phyloP scores from a whole-genome alignment of 92 coral and sea anemone genomes.

The Actinostola sp. region DNA sequence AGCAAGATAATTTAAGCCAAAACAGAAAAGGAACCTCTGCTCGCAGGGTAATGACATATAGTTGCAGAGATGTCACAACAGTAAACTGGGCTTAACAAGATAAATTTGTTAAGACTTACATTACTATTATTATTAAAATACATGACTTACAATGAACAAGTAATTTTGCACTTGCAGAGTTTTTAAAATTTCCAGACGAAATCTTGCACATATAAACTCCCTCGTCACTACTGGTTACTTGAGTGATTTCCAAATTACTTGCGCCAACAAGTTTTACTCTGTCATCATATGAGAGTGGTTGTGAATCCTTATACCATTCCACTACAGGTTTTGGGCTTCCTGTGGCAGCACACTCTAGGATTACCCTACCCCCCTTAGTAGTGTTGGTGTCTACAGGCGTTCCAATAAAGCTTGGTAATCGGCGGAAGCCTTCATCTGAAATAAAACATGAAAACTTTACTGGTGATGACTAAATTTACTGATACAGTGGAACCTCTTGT shows the following conservation, averaged over 20 bases:
- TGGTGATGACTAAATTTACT: no score
- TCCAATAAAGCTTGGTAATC: constrained; percentile 43
- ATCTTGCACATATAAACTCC: constrained; percentile 82
- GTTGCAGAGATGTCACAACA: no score
- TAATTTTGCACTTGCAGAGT: constrained; percentile 44
- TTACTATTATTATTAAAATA: not conserved
- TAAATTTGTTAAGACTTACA: not conserved
- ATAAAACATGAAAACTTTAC: no score
- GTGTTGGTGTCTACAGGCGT: constrained; percentile 46
- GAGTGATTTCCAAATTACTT: constrained; percentile 70
- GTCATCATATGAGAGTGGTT: constrained; percentile 45
- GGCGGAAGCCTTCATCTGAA: constrained; percentile 54
- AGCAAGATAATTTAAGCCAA: no score
- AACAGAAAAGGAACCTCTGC: no score
- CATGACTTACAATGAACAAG: constrained; percentile 72
- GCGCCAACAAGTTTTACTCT: constrained; percentile 55
- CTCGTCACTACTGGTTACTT: constrained; percentile 68
- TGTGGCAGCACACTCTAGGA: constrained; percentile 70
- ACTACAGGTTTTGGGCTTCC: constrained; percentile 85
- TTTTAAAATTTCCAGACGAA: constrained; percentile 15
- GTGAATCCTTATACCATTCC: constrained; percentile 76
- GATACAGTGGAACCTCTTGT: no score
- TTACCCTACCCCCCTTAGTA: constrained; percentile 47
- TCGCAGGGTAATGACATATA: no score
- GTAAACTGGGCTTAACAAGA: not conserved